Conservation (phyloP, 2,797 vertebrate species). For the Lacerta viridis region DNA sequence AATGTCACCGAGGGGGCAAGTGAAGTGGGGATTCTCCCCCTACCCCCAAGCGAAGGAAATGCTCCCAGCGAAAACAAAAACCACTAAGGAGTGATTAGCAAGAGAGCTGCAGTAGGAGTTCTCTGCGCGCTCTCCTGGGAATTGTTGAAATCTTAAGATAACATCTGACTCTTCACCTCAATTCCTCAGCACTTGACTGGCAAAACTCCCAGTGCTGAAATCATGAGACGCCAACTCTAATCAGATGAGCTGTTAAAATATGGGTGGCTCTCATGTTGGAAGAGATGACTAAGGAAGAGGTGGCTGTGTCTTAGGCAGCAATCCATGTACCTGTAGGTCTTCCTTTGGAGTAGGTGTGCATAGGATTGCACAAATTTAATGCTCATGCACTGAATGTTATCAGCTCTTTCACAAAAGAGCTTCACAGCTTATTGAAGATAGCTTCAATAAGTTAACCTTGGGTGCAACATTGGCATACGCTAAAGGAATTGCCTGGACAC, state of each 20-base stretch:
- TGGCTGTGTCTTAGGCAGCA: slow-evolving; percentile 6
- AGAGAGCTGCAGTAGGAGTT: slow-evolving; percentile 2
- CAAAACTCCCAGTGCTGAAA: slow-evolving; percentile 65
- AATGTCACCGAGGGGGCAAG: background rate
- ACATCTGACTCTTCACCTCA: slow-evolving; percentile 71
- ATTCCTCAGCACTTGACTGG: slow-evolving; percentile 49
- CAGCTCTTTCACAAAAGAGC: background rate
- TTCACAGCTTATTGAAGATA: slow-evolving; percentile 4
- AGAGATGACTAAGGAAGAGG: slow-evolving; percentile 38
- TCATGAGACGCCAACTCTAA: slow-evolving; percentile 49
- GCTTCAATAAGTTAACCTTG: background rate
- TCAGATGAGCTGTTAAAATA: slow-evolving; percentile 67
- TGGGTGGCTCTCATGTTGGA: slow-evolving; percentile 57
- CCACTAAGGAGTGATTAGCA: background rate
- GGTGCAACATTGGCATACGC: no score
- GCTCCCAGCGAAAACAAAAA: slow-evolving; percentile 8
- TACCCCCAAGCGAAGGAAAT: background rate
- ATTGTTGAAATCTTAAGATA: slow-evolving; percentile 68
- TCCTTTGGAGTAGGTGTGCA: background rate
- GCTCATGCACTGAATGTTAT: background rate
- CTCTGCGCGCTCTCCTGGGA: slow-evolving; percentile 54
- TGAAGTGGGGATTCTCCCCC: background rate
- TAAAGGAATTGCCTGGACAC: background rate
- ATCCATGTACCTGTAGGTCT: background rate
- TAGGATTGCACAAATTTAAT: background rate